phyloP scores from a whole-genome alignment of 2,888 invertebrate genomes.

The Metallyticus violacea region DNA sequence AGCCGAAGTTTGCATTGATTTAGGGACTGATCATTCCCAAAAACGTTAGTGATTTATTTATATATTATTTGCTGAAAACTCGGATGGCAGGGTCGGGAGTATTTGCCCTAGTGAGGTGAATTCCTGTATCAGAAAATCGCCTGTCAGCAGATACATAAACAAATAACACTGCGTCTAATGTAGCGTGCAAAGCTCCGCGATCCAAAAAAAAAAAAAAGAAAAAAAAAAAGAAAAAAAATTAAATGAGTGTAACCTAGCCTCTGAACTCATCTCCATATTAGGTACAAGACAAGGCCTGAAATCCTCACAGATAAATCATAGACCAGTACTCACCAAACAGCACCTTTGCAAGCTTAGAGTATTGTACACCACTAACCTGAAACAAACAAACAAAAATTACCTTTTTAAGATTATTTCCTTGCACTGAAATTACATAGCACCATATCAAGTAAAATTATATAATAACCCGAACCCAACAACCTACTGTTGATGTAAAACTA shows the following conservation, averaged over 20 bases:
- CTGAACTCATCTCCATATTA: background rate
- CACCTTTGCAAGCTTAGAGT: background rate
- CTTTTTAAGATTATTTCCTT: background rate
- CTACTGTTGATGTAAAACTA: too few species aligned
- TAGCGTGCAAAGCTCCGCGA: background rate
- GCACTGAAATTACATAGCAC: background rate
- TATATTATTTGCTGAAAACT: background rate
- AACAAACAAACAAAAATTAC: background rate
- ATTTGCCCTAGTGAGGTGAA: background rate
- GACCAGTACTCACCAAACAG: background rate
- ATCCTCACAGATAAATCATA: background rate
- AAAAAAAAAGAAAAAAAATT: background rate
- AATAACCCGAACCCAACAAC: too few species aligned
- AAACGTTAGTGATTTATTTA: background rate
- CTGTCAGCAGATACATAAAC: background rate
- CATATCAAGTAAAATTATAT: too few species aligned
- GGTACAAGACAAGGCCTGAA: background rate
- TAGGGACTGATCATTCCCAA: background rate
- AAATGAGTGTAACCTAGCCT: background rate
- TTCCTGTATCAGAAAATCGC: background rate
- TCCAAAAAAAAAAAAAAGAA: too few species aligned
- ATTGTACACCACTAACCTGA: background rate
- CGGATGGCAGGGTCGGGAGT: background rate
- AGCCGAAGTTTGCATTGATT: background rate
- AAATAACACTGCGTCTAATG: background rate